Conservation (phyloP, 2,113 vertebrate genomes). For the Phyllopteryx taeniolatus region DNA sequence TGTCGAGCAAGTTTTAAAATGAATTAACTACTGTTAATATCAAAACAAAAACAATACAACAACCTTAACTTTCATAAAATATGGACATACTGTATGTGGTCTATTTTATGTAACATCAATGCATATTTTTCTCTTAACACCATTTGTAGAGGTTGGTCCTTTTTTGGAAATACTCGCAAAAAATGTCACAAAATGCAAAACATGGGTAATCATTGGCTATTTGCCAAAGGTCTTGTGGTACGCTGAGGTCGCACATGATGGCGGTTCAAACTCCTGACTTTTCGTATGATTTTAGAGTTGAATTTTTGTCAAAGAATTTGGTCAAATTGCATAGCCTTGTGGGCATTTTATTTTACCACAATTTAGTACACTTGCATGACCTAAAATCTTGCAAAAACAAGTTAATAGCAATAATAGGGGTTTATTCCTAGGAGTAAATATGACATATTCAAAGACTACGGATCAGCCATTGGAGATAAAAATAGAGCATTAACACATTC, state of each 20-base stretch:
- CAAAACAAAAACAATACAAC: too few relatives aligned
- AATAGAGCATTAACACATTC: constrained; percentile 10
- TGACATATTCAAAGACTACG: neutral
- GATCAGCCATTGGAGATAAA: neutral
- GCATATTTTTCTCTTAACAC: too few relatives aligned
- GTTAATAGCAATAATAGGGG: neutral
- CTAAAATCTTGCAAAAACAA: neutral
- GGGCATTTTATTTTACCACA: neutral
- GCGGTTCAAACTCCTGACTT: neutral
- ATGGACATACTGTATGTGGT: too few relatives aligned
- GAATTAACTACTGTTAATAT: too few relatives aligned
- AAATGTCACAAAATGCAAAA: neutral
- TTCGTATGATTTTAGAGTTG: neutral
- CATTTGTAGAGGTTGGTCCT: too few relatives aligned
- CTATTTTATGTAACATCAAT: too few relatives aligned
- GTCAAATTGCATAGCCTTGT: too few relatives aligned
- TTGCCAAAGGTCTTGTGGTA: neutral
- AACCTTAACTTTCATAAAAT: too few relatives aligned
- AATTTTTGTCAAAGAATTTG: too few relatives aligned
- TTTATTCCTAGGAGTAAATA: neutral
- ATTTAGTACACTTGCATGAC: neutral
- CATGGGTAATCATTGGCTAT: neutral
- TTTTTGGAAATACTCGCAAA: too few relatives aligned
- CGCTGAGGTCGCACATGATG: neutral
- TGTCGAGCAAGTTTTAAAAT: too few relatives aligned